A percentile compares a stretch with the other conserved stretches of the same genome.
Conservation (phyloP, 2,888 invertebrate species). For the Tillus elongatus region DNA sequence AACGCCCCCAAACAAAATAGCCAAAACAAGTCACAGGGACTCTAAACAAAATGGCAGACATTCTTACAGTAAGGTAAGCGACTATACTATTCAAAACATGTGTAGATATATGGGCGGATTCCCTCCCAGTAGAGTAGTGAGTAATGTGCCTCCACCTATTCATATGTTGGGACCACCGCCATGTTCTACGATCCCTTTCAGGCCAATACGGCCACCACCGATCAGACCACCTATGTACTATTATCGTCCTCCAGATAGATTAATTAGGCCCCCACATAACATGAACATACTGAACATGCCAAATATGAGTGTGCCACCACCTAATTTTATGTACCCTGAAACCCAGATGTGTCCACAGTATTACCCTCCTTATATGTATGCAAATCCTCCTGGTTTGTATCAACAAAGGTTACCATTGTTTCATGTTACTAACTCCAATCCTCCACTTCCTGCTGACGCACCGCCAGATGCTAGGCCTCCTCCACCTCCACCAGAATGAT, state of each 20-base stretch:
- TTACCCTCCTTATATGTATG: conserved; percentile 9
- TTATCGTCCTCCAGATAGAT: conserved; percentile 5
- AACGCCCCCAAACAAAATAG: conserved; percentile 34
- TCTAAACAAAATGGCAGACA: conserved; percentile 37
- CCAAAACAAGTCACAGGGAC: conserved; percentile 31
- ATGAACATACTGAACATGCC: too few relatives aligned
- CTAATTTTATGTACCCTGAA: conserved; percentile 26
- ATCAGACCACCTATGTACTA: conserved; percentile 18
- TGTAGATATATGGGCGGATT: conserved; percentile 10
- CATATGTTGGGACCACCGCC: conserved; percentile 10
- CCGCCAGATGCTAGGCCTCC: conserved; percentile 56
- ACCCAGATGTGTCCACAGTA: conserved; percentile 20
- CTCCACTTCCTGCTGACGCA: conserved; percentile 50
- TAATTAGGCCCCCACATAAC: too few relatives aligned
- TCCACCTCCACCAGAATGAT: conserved; percentile 46
- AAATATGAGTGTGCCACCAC: conserved; percentile 29
- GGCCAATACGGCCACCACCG: conserved; percentile 19
- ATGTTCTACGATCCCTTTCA: neutral
- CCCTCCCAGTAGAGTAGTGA: neutral
- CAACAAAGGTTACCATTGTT: conserved; percentile 11
- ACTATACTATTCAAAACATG: conserved; percentile 23
- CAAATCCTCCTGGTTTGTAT: neutral
- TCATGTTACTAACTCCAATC: conserved; percentile 35
- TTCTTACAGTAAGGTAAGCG: conserved; percentile 39
- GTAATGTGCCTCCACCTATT: conserved; percentile 14